A percentile compares a stretch with the other conserved stretches of the same genome.
Conservation (phyloP, 2,797 vertebrate genomes). For the Muraenolepis orangiensis region DNA sequence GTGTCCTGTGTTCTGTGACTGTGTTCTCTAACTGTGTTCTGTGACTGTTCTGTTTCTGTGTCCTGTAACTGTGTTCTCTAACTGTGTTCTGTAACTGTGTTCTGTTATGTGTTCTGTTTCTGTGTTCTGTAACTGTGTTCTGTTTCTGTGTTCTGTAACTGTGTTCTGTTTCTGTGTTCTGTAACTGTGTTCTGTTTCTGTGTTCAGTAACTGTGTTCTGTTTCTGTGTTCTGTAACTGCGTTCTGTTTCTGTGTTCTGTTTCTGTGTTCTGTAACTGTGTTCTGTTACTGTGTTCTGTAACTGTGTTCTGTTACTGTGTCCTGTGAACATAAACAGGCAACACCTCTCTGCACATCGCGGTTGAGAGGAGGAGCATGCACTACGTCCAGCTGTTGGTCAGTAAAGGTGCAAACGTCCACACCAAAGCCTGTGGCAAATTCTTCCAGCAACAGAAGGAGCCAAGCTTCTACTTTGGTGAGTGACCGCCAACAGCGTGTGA, state of each 20-base stretch:
- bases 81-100: slow-evolving; percentile 2
- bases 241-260: slow-evolving; percentile 11
- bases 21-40: slow-evolving; percentile 16
- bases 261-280: too few relatives aligned
- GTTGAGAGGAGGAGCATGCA: slow-evolving; percentile 87
- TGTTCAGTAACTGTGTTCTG: too few relatives aligned
- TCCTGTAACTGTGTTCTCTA: too few relatives aligned
- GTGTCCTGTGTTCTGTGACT: too few relatives aligned
- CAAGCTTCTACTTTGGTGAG: slow-evolving; percentile 94
- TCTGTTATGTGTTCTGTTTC: slow-evolving; percentile 7
- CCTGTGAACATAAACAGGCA: slow-evolving; percentile 69
- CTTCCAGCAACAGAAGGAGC: slow-evolving; percentile 83
- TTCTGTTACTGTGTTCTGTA: slow-evolving; percentile 12
- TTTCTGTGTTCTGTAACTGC: slow-evolving; percentile 15
- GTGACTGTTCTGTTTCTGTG: slow-evolving; percentile 6
- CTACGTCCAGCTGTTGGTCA: slow-evolving; percentile 83
- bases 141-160: slow-evolving; percentile 13
- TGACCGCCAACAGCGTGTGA: not conserved
- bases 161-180: slow-evolving; percentile 9
- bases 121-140: slow-evolving; percentile 16
- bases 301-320: not conserved
- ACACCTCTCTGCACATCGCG: slow-evolving; percentile 92
- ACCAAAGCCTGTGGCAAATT: slow-evolving; percentile 87
- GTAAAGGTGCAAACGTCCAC: slow-evolving; percentile 86
- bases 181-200: too few relatives aligned